phyloP scores from a whole-genome alignment of 2,888 invertebrate species.

The Chymomyza fuscimana region DNA sequence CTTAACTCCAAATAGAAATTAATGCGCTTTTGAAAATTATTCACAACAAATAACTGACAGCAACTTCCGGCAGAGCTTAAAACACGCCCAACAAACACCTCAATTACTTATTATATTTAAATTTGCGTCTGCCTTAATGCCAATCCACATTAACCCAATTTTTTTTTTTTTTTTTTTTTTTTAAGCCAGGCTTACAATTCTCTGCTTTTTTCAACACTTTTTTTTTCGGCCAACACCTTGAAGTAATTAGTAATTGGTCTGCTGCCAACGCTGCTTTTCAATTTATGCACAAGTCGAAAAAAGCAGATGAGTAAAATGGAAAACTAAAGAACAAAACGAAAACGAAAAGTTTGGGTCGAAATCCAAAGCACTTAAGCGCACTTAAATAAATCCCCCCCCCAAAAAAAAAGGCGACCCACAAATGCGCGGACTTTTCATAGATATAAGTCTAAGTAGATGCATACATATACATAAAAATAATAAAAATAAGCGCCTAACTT shows the following conservation, averaged over 20 bases:
- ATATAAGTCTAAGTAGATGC: too few relatives aligned
- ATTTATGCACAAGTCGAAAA: conserved; percentile 37
- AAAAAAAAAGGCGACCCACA: not conserved
- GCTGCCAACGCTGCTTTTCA: conserved; percentile 37
- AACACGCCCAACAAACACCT: not conserved
- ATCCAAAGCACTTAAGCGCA: conserved; percentile 41
- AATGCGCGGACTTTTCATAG: too few relatives aligned
- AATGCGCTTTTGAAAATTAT: not conserved
- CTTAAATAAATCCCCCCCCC: conserved; percentile 33
- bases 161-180: not conserved
- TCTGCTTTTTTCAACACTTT: not conserved
- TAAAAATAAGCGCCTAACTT: conserved; percentile 10
- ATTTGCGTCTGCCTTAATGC: not conserved
- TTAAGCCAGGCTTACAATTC: not conserved
- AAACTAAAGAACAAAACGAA: conserved; percentile 26
- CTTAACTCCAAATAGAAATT: not conserved
- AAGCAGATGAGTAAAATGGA: not conserved
- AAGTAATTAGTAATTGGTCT: conserved; percentile 23
- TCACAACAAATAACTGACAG: not conserved
- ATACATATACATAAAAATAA: not conserved
- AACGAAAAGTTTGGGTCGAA: conserved; percentile 41
- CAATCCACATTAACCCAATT: conserved; percentile 44
- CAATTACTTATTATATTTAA: not conserved
- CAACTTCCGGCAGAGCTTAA: conserved; percentile 17
- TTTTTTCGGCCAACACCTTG: conserved; percentile 16